Evolutionary conservation across 2,888 invertebrate genomes (phyloP).

Genomic region (Macrophya annulata): DNA sequence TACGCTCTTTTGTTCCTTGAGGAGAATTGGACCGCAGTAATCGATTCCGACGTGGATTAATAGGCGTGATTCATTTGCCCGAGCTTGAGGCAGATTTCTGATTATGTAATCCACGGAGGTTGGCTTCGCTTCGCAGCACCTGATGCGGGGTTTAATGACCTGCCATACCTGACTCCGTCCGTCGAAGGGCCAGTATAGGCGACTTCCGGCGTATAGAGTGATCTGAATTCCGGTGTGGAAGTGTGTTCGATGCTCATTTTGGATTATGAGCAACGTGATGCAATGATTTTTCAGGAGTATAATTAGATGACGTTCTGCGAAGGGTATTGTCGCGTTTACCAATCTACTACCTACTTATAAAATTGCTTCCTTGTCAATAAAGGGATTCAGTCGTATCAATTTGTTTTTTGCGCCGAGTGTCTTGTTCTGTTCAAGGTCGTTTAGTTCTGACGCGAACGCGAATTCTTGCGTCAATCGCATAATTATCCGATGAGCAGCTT

Average conservation of each 20-base stretch:
- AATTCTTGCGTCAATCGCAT: background rate
- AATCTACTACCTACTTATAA: constrained; percentile 8
- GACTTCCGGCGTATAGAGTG: background rate
- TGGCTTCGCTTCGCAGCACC: background rate
- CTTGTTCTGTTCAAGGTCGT: background rate
- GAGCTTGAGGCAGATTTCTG: background rate
- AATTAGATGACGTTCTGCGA: background rate
- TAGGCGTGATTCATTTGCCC: background rate
- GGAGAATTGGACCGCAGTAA: background rate
- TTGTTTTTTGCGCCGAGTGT: background rate
- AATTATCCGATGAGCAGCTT: background rate
- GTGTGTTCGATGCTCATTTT: background rate
- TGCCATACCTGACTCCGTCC: background rate
- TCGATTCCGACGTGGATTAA: background rate
- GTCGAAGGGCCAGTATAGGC: background rate
- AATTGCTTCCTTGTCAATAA: background rate
- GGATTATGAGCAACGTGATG: background rate
- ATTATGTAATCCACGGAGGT: background rate
- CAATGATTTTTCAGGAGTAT: background rate
- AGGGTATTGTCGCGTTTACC: background rate
- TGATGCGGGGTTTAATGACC: background rate
- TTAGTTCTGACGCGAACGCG: too few species aligned
- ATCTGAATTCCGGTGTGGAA: background rate
- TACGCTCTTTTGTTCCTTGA: background rate
- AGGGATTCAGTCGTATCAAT: background rate